Conservation (phyloP, 2,888 invertebrate species). For the Phytoseiulus persimilis region DNA sequence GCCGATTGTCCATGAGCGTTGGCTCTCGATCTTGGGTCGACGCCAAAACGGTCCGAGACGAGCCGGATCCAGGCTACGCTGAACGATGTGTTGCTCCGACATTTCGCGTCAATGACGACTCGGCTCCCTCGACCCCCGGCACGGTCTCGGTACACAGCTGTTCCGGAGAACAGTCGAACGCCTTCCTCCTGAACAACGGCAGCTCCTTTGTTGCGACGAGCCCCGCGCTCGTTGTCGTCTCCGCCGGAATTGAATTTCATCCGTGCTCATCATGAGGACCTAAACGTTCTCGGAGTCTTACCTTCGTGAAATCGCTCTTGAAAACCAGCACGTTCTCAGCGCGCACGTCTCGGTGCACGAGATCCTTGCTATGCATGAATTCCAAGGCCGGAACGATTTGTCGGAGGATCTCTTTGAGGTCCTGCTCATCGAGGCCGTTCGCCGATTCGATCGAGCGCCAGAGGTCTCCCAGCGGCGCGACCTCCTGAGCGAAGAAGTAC, state of each 20-base stretch:
- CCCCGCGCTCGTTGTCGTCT: no score
- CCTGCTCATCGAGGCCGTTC: constrained; percentile 50
- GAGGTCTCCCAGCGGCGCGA: constrained; percentile 84
- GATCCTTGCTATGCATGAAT: constrained; percentile 81
- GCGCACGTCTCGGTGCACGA: constrained; percentile 88
- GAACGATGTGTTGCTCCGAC: constrained; percentile 5
- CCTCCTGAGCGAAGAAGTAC: constrained; percentile 90
- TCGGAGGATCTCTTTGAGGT: constrained; percentile 73
- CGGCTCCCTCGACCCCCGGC: not conserved
- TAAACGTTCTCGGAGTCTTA: not conserved
- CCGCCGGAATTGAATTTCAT: no score
- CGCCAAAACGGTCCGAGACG: not conserved
- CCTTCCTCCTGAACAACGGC: no score
- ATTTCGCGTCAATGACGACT: not conserved
- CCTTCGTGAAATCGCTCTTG: constrained; percentile 74
- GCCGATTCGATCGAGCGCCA: constrained; percentile 45
- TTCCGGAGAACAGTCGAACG: not conserved
- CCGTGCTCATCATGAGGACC: not conserved
- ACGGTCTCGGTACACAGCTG: not conserved
- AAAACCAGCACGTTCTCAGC: constrained; percentile 88
- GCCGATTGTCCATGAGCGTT: not conserved
- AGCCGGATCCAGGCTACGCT: not conserved
- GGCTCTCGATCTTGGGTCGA: not conserved
- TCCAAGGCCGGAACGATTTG: constrained; percentile 87
- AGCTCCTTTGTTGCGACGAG: no score